Percentiles rank a stretch among this genome's conserved stretches.
phyloP scores from a whole-genome alignment of 2,113 vertebrate species.

The Glaucomys volans region DNA sequence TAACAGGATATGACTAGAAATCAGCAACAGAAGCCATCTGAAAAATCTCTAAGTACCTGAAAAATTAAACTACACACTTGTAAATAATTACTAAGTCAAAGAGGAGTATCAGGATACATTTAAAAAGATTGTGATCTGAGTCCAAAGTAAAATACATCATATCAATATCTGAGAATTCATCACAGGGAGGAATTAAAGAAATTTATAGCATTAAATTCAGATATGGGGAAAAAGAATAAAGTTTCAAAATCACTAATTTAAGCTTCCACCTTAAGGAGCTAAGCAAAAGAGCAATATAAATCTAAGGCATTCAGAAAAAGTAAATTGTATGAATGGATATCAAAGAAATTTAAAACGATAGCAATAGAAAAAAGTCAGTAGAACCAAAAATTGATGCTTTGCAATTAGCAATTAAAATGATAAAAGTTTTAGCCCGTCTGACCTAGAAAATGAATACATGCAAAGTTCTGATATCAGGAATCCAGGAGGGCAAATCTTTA shows the following conservation, averaged over 20 bases:
- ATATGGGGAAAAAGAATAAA: not conserved
- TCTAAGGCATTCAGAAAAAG: not conserved
- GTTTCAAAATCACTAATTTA: not conserved
- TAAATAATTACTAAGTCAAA: not conserved
- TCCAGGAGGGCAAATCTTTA: not conserved
- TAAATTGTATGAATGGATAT: not conserved
- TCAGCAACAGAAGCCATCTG: not conserved
- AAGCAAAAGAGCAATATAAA: not conserved
- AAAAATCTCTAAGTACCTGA: not conserved
- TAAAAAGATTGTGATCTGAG: not conserved
- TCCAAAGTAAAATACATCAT: not conserved
- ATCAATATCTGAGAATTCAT: not conserved
- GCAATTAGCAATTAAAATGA: not conserved
- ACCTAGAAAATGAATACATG: not conserved
- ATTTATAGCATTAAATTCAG: not conserved
- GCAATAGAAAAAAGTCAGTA: not conserved
- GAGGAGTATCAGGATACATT: not conserved
- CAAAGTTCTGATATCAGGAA: not conserved
- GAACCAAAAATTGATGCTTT: not conserved
- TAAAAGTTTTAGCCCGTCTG: not conserved
- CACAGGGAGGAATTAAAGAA: not conserved
- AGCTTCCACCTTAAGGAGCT: not conserved
- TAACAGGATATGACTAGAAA: not conserved
- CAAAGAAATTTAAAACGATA: not conserved
- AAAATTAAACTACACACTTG: conserved; percentile 24